Base-by-base conservation (phyloP, 2,797 vertebrate genomes). In the Tiaroga cobitis region DNA sequence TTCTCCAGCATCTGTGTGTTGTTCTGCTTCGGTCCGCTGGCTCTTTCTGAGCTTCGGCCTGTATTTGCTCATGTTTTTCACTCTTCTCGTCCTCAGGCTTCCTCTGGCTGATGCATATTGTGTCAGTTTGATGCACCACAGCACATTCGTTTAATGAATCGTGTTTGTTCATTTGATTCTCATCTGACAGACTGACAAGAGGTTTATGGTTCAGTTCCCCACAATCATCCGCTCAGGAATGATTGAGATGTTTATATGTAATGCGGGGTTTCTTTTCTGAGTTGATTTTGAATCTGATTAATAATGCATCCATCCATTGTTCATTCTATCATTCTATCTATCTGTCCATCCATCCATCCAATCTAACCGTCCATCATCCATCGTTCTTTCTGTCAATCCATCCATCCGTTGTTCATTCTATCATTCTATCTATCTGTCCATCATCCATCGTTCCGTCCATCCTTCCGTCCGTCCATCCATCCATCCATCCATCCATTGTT, bases 111-210 rank as follows among this genome's bases (percentile, higher is more conserved):
- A 70, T 81, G 46, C 3, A 5, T 26, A 13, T 5, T 15, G 59
- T 51, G 78, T 80, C 63, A 51, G 26, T 63, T 65, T 80, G 41
- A 67, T n/a, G 19, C 16, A n/a, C 63, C 67, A 41, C 24, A 70
- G 46, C 67, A 11, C 80, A 56, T 69, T 69, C 26, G 46, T 54
- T 69, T 69, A 67, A 80, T 68, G 32, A 81, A 26, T 69, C 68
- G 32, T 26, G 32, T 69, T 21, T 26, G 11, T 34, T 8, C 24
- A 1, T 34, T 54, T 68, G 49, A 54, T 81, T 39, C 29, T 68
- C 16, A 39, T 51, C 15, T 70, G 67, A 68, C 29, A 51, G 43
- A 21, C 63, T 49, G 26, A 67, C 11, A 9, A 34, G 59, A 72
- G 43, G 29, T 32, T 74, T 19, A 24, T 51, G 61, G 1, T 68